These are phyloP conservation scores for Progne subis DNA, from an alignment of 2,113 vertebrate species.

Conservation along the genomic window DNA sequence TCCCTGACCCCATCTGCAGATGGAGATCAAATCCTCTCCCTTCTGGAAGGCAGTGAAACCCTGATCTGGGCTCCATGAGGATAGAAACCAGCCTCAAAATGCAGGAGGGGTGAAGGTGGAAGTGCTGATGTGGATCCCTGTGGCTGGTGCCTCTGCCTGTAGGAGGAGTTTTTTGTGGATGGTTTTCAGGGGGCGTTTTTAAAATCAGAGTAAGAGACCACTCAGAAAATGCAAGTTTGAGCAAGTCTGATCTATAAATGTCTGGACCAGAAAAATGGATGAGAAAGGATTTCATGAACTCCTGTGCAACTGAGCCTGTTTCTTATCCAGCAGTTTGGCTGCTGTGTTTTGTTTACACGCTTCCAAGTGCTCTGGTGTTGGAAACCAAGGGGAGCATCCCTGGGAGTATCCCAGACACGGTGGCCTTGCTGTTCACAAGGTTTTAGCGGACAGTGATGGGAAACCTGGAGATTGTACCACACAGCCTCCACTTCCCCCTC, in stretches of 20 bases:
- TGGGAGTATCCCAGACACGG: fast-evolving
- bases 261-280: not conserved
- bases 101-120: not conserved
- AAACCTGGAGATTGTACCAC: not conserved
- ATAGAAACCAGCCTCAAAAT: not conserved
- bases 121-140: not conserved
- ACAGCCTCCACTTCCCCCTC: not conserved
- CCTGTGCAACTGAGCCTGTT: not conserved
- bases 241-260: not conserved
- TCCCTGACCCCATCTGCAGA: fast-evolving
- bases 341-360: not conserved
- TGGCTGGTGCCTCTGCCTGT: not conserved
- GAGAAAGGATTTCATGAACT: not conserved
- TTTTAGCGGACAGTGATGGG: not conserved
- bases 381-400: not conserved
- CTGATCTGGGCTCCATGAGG: not conserved
- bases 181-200: not conserved
- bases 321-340: fast-evolving
- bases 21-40: not conserved
- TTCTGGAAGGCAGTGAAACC: not conserved
- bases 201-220: not conserved
- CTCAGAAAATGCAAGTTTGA: not conserved
- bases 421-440: not conserved
- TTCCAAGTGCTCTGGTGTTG: not conserved
- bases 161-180: not conserved